A percentile compares a stretch with the other conserved stretches of the same genome.
Conservation (phyloP, 1,140 invertebrate genomes). For the Elymnias hypermnestra region DNA sequence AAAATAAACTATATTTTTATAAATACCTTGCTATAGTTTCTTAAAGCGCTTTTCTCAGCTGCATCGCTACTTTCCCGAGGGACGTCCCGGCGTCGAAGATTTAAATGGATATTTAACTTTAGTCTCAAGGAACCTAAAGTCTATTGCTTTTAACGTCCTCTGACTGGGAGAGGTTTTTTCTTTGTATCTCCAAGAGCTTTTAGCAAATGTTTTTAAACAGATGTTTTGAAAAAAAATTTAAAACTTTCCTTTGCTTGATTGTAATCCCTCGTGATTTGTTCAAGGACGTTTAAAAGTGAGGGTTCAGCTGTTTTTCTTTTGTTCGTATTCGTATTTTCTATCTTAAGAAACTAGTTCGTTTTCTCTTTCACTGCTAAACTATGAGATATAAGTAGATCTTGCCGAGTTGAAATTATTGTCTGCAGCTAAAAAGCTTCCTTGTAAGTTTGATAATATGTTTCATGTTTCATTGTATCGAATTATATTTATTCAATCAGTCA, state of each 20-base stretch:
- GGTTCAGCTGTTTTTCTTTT: neutral
- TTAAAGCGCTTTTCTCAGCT: constrained; percentile 51
- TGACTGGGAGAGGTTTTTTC: constrained; percentile 45
- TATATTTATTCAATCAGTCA: no score
- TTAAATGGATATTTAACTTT: constrained; percentile 75
- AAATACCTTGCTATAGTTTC: constrained; percentile 3
- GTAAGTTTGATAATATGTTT: no score
- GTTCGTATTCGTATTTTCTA: no score
- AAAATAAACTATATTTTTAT: no score
- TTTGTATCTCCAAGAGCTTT: constrained; percentile 57
- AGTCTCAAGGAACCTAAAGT: constrained; percentile 68
- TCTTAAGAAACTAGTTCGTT: neutral
- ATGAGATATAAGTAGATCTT: no score
- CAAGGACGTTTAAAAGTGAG: constrained; percentile 7
- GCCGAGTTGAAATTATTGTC: no score
- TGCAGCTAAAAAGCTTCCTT: no score
- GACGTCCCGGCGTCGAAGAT: constrained; percentile 57
- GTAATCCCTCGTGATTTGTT: constrained; percentile 22
- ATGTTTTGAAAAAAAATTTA: constrained; percentile 42
- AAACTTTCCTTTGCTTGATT: constrained; percentile 32
- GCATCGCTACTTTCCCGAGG: constrained; percentile 48
- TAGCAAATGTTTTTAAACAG: constrained; percentile 65
- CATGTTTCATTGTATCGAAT: no score
- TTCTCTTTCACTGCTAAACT: neutral
- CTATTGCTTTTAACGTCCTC: constrained; percentile 63